phyloP scores from a whole-genome alignment of 1,140 invertebrate genomes.

The Drosophila pectinifera region DNA sequence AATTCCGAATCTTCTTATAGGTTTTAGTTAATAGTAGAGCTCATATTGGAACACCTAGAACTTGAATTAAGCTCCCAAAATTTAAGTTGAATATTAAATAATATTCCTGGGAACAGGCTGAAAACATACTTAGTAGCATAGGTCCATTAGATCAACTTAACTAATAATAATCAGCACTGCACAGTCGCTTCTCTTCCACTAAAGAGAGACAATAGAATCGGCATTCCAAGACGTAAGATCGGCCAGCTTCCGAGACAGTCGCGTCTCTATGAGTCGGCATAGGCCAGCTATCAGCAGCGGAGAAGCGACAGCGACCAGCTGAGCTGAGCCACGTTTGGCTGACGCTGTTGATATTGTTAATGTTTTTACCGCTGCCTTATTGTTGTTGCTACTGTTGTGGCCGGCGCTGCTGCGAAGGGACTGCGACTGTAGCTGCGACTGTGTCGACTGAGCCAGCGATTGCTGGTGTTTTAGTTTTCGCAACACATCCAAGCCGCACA shows the following conservation, averaged over 20 bases:
- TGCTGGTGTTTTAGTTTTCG: slow-evolving; percentile 75
- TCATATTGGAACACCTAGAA: no score
- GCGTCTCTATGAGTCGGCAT: slow-evolving; percentile 5
- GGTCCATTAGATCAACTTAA: background rate
- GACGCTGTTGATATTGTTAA: slow-evolving; percentile 40
- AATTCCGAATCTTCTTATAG: background rate
- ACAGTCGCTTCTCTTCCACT: background rate
- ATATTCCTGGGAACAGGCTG: background rate
- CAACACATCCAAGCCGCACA: slow-evolving; percentile 76
- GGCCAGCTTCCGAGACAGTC: slow-evolving; percentile 19
- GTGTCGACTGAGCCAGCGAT: slow-evolving; percentile 42
- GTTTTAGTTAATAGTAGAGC: no score
- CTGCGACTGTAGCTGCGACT: slow-evolving; percentile 33
- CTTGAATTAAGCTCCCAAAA: no score
- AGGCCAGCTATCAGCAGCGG: slow-evolving; percentile 22
- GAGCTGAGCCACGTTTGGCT: slow-evolving; percentile 52
- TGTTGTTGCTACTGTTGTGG: slow-evolving; percentile 8
- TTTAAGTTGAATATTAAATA: no score
- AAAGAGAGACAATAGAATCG: background rate
- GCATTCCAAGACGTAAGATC: background rate
- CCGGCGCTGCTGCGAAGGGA: slow-evolving; percentile 19
- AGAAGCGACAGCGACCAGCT: slow-evolving; percentile 28
- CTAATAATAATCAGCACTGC: background rate
- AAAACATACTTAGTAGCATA: background rate
- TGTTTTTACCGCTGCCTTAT: slow-evolving; percentile 11